These are phyloP conservation scores for Carabus problematicus DNA, from an alignment of 2,888 invertebrate genomes.

Conservation along the genomic window DNA sequence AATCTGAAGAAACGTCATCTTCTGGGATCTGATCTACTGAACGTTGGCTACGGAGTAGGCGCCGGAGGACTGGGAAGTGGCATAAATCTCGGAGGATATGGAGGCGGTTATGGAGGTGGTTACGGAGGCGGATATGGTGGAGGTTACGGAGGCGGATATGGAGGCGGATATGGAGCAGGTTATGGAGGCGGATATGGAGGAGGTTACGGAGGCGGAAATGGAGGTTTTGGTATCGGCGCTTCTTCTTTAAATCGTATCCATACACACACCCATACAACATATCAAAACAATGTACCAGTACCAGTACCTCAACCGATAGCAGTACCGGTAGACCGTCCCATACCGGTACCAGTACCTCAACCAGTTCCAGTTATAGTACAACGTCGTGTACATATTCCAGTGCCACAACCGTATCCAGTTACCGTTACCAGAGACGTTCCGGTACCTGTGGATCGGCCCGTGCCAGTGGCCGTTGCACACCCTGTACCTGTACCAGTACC, in stretches of 20 bases:
- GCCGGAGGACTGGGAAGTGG: background rate
- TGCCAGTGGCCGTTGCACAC: too few relatives aligned
- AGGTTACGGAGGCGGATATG: background rate
- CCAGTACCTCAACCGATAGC: conserved; percentile 8
- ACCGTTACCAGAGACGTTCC: background rate
- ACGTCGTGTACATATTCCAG: conserved; percentile 6
- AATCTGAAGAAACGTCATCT: conserved; percentile 21
- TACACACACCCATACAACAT: conserved; percentile 21
- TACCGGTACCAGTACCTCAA: conserved; percentile 20
- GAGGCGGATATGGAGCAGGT: conserved; percentile 10
- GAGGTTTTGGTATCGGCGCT: conserved; percentile 1
- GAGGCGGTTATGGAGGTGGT: background rate
- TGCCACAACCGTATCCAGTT: conserved; percentile 17
- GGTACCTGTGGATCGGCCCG: background rate
- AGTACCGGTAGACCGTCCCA: background rate
- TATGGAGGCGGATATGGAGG: conserved; percentile 10
- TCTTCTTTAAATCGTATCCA: conserved; percentile 5
- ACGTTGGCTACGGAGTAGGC: too few relatives aligned
- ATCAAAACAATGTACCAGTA: conserved; percentile 19
- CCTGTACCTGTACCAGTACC: too few relatives aligned
- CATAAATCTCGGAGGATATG: background rate
- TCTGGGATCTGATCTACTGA: background rate
- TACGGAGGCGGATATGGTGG: background rate
- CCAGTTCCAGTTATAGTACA: conserved; percentile 13
- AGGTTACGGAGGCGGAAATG: background rate